Percentiles rank a stretch among this genome's conserved stretches.
Conservation (phyloP, 2,888 invertebrate species). For the Tetropium fuscum region DNA sequence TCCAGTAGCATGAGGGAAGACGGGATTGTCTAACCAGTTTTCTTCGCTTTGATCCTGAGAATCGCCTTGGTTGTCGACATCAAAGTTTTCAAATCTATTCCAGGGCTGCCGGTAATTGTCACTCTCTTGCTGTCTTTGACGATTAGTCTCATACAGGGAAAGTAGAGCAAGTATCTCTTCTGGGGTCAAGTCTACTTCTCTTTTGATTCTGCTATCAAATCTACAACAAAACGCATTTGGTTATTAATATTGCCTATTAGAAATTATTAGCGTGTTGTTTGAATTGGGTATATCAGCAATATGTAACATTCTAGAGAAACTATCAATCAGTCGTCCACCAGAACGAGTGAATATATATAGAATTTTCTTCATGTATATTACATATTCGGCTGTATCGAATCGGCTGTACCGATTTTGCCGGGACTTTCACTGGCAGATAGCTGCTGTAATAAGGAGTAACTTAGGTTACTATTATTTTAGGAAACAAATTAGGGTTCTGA, state of each 20-base stretch:
- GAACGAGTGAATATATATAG: too few species aligned
- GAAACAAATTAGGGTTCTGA: too few species aligned
- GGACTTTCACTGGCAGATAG: too few species aligned
- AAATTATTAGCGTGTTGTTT: too few species aligned
- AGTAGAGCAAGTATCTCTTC: constrained; percentile 73
- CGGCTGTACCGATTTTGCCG: too few species aligned
- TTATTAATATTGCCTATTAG: not conserved
- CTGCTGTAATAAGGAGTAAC: too few species aligned
- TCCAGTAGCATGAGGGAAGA: constrained; percentile 64
- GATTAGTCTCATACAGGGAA: constrained; percentile 73
- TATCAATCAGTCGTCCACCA: too few species aligned
- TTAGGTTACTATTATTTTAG: too few species aligned
- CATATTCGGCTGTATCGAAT: too few species aligned
- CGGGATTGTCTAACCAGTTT: constrained; percentile 72
- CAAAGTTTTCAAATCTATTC: constrained; percentile 67
- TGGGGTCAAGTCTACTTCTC: constrained; percentile 72
- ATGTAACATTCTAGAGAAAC: too few species aligned
- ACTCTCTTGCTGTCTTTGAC: constrained; percentile 61
- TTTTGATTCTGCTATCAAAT: constrained; percentile 67
- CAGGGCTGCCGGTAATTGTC: constrained; percentile 64
- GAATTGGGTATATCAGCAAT: too few species aligned
- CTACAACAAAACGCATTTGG: constrained; percentile 50
- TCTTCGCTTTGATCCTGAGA: constrained; percentile 69
- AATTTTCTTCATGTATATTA: too few species aligned
- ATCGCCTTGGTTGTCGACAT: constrained; percentile 68